Percentiles rank a stretch among this genome's conserved stretches.
phyloP scores from a whole-genome alignment of 2,113 vertebrate genomes.

The Cephalopholis sonnerati region DNA sequence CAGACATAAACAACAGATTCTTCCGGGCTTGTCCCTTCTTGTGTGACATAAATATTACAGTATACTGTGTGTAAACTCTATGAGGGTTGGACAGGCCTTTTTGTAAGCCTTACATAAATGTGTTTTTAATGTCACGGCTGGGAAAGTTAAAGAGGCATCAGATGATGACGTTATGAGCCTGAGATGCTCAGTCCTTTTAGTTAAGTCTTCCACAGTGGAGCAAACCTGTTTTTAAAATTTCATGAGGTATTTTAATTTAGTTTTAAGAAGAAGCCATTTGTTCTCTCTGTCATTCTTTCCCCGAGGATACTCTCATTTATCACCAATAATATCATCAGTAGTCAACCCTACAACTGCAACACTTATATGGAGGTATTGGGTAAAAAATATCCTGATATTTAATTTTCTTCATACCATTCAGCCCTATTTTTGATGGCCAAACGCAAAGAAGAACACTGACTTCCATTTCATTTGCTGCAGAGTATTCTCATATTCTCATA shows the following conservation, averaged over 20 bases:
- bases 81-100: conserved; percentile 9
- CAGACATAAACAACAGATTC: background rate
- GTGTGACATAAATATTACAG: conserved; percentile 16
- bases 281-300: background rate
- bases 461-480: background rate
- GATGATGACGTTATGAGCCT: background rate
- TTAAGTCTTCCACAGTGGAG: background rate
- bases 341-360: too few relatives aligned
- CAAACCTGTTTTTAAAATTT: background rate
- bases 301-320: background rate
- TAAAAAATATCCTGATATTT: too few relatives aligned
- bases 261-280: background rate
- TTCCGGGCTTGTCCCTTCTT: background rate
- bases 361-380: too few relatives aligned
- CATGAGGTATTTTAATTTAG: background rate
- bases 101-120: background rate
- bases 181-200: background rate
- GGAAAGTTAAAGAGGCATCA: background rate
- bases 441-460: background rate
- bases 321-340: too few relatives aligned
- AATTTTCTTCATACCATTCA: too few relatives aligned
- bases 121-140: background rate
- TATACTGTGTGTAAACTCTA: background rate
- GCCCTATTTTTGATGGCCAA: background rate
- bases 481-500: background rate